Conservation (phyloP, 2,113 vertebrate species). For the Channa maculata region DNA sequence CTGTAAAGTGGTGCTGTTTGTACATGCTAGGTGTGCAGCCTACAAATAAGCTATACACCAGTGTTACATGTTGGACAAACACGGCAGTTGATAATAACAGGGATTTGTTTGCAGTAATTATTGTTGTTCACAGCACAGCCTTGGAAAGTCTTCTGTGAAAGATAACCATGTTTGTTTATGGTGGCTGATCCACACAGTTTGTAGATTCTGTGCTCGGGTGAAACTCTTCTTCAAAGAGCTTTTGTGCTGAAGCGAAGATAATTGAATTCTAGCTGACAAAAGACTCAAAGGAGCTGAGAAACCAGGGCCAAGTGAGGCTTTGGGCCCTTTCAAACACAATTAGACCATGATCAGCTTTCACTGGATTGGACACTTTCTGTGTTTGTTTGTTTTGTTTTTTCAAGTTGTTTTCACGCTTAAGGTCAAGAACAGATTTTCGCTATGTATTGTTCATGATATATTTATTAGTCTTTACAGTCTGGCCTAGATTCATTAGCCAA, state of each 20-base stretch:
- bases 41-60: slow-evolving; percentile 1
- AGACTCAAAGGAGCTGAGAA: slow-evolving; percentile 50
- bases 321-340: slow-evolving; percentile 46
- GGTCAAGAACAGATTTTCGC: slow-evolving; percentile 27
- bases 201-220: slow-evolving; percentile 40
- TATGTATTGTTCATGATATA: slow-evolving; percentile 45
- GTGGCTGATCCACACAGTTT: slow-evolving; percentile 5
- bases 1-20: background rate
- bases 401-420: slow-evolving; percentile 49
- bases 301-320: slow-evolving; percentile 45
- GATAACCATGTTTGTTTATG: slow-evolving; percentile 12
- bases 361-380: slow-evolving; percentile 47
- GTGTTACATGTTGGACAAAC: slow-evolving; percentile 30
- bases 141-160: slow-evolving; percentile 17
- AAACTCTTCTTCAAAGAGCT: slow-evolving; percentile 53
- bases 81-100: slow-evolving; percentile 23
- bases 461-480: slow-evolving; percentile 24
- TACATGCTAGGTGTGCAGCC: background rate
- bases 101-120: slow-evolving; percentile 52
- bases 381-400: slow-evolving; percentile 36
- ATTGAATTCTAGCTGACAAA: slow-evolving; percentile 65
- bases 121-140: slow-evolving; percentile 32
- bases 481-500: slow-evolving; percentile 35
- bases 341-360: slow-evolving; percentile 54
- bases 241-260: slow-evolving; percentile 55